Evolutionary conservation across 2,888 invertebrate genomes (phyloP).

Genomic region (Rosalia funebris): DNA sequence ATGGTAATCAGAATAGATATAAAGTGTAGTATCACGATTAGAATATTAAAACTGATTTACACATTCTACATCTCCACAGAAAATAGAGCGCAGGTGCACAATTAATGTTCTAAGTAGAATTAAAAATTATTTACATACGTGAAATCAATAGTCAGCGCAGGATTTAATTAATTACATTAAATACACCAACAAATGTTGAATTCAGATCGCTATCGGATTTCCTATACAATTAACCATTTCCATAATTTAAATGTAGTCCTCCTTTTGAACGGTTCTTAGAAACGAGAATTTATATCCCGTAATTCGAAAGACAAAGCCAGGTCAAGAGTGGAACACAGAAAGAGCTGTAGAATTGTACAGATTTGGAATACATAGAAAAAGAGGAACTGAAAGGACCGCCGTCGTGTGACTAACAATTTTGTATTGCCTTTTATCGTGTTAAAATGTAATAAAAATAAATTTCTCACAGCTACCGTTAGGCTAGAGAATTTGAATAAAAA

Average conservation of each 20-base stretch:
- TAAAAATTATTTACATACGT: slow-evolving; percentile 26
- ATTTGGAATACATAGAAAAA: too few species aligned
- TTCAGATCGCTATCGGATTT: slow-evolving; percentile 32
- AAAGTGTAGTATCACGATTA: slow-evolving; percentile 21
- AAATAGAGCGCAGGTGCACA: slow-evolving; percentile 34
- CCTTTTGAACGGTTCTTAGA: slow-evolving; percentile 1
- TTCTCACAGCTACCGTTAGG: too few species aligned
- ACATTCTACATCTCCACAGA: slow-evolving; percentile 1
- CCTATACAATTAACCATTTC: slow-evolving; percentile 33
- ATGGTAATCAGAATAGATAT: slow-evolving; percentile 7
- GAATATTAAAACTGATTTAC: slow-evolving; percentile 19
- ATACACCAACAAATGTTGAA: slow-evolving; percentile 33
- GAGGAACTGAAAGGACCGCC: too few species aligned
- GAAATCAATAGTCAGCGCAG: slow-evolving; percentile 27
- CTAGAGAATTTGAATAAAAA: too few species aligned
- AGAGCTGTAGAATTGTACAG: too few species aligned
- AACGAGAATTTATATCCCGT: slow-evolving; percentile 15
- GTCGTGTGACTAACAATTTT: too few species aligned
- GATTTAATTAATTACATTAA: slow-evolving; percentile 36
- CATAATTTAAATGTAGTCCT: slow-evolving; percentile 33
- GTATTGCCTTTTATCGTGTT: too few species aligned
- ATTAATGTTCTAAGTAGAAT: slow-evolving; percentile 19
- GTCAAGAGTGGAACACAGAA: background rate
- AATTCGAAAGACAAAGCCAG: background rate
- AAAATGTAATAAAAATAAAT: too few species aligned